phyloP scores from a whole-genome alignment of 2,113 vertebrate genomes.

The Hemichromis elongatus region DNA sequence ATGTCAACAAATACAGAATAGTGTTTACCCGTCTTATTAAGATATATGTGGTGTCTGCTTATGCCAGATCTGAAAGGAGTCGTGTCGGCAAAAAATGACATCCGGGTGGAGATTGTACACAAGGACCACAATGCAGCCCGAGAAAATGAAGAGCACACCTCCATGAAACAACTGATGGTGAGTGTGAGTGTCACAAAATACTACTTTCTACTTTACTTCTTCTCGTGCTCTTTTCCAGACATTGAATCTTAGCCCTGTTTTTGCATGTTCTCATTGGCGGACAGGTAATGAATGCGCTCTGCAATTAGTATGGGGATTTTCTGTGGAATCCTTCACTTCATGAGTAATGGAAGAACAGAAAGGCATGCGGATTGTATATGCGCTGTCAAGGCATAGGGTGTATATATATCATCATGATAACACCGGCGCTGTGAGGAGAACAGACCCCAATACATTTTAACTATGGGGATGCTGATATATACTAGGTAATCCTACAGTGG shows the following conservation, averaged over 20 bases:
- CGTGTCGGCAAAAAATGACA: conserved; percentile 97
- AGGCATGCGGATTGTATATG: background rate
- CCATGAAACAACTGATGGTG: conserved; percentile 98
- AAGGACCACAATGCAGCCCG: conserved; percentile 89
- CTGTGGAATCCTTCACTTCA: background rate
- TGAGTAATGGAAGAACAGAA: conserved; percentile 38
- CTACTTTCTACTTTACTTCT: conserved; percentile 18
- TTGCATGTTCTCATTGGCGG: background rate
- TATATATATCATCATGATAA: conserved; percentile 55
- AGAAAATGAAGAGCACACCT: conserved; percentile 87
- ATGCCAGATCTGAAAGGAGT: conserved; percentile 92
- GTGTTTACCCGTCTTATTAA: conserved; percentile 31
- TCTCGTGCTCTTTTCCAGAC: background rate
- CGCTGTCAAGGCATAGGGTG: background rate
- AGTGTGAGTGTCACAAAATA: conserved; percentile 71
- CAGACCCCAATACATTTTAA: conserved; percentile 21
- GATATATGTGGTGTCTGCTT: conserved; percentile 15
- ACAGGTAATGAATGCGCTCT: conserved; percentile 45
- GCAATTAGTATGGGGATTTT: background rate
- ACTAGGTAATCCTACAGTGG: conserved; percentile 39
- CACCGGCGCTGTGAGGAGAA: background rate
- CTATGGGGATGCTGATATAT: conserved; percentile 43
- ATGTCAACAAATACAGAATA: conserved; percentile 40
- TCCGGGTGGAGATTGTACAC: conserved; percentile 96
- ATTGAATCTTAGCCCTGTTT: background rate